Base-by-base conservation (phyloP, 1,140 invertebrate species). In the Drosophila triauraria region DNA sequence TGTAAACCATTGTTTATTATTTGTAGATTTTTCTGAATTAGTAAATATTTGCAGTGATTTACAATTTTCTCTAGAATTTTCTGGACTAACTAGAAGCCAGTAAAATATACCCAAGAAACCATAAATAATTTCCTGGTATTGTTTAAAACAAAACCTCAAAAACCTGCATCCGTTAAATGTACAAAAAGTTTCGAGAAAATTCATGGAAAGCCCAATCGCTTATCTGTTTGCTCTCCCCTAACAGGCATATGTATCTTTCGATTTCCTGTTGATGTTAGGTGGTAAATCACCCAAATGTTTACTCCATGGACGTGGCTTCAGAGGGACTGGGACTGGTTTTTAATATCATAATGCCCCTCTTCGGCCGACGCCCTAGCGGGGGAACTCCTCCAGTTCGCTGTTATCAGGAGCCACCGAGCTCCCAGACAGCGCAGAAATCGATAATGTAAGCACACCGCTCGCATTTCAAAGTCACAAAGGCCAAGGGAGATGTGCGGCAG, bases 201-300 rank as follows among this genome's bases (percentile, higher is more conserved):
- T 70, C 67, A 30, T 6, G 30, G 67, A 47, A 67, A 53, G 38
- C 13, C 20, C 23, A 35, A 35, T 38, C 44, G 62, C 47, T 54
- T 62, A 62, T 62, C 59, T 53, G 59, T 62, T 62, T 38, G 47
- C 47, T n/a, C 12, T 27, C 50, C 13, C 13, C 23, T 54, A 25
- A 32, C 48, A 51, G 48, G 27, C 48, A 17, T 56, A 23, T 56
- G 53, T 70, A 68, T 70, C 67, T 70, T 38, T 56, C 32, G 23
- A 70, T 68, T 70, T 70, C 67, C 67, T 70, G 63, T 54, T 47
- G 42, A 68, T 70, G 67, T 70, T 68, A 44, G 43, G 27, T 47
- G 63, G 40, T 25, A 46, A 68, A 23, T 56, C 48, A 44, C 48
- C 32, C 38, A 2, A 53, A 40, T 70, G 67, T 70, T 70, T 70